Conservation (phyloP, 2,888 invertebrate species). For the Branchipolynoe longqiensis region DNA sequence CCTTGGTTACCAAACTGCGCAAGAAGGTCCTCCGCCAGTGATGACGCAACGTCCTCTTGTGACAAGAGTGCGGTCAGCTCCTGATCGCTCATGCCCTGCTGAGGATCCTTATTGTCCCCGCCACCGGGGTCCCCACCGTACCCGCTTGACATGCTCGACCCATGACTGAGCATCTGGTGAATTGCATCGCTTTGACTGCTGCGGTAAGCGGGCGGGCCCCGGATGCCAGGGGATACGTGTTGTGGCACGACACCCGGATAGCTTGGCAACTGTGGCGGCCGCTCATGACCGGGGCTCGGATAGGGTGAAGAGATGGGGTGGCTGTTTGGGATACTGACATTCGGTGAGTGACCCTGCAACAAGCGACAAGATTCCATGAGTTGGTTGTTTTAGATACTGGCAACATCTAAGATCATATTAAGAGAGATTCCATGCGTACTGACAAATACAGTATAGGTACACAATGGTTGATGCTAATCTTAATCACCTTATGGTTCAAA, state of each 20-base stretch:
- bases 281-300: slow-evolving; percentile 29
- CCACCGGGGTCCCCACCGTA: slow-evolving; percentile 59
- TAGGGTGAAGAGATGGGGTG: slow-evolving; percentile 45
- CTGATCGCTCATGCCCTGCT: slow-evolving; percentile 85
- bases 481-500: no score
- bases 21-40: slow-evolving; percentile 92
- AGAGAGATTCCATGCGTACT: no score
- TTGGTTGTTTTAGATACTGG: no score
- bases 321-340: slow-evolving; percentile 12
- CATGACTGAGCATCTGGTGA: slow-evolving; percentile 61
- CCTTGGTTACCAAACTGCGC: slow-evolving; percentile 86
- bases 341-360: slow-evolving; percentile 47
- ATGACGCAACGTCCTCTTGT: slow-evolving; percentile 85
- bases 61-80: slow-evolving; percentile 88
- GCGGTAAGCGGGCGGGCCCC: slow-evolving; percentile 40
- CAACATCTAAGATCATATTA: no score
- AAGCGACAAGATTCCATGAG: no score
- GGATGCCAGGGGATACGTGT: not conserved
- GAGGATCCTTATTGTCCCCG: slow-evolving; percentile 77
- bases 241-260: not conserved
- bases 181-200: slow-evolving; percentile 56
- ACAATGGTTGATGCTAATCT: no score
- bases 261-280: not conserved
- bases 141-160: slow-evolving; percentile 2
- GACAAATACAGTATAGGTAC: no score